Evolutionary conservation across 2,113 vertebrate genomes (phyloP), one percentile per base, ranked within the genome.

Genomic region (Rynchops niger): DNA sequence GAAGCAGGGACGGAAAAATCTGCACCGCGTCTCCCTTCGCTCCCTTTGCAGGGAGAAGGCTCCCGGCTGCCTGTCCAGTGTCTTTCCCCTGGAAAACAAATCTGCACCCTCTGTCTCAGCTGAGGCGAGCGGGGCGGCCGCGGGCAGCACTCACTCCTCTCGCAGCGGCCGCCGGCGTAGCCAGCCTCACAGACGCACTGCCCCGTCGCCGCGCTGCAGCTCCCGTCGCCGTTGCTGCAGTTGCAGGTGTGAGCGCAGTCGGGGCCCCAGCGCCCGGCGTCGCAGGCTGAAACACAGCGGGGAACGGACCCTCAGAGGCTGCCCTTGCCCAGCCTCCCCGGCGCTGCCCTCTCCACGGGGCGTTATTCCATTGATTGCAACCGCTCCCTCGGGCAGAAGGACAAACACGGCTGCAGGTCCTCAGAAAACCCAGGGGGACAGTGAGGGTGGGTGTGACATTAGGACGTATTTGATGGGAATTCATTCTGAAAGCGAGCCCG

Each of bases 181-280:
- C 99, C 99, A 0, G 99, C 98, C 53, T 99, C 98, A 3, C 99
- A 99, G 95, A 97, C 30, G 90, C 99, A 99, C 81, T 73, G 97
- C 8, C 99, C 99, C 0, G 95, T 99, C 96, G 84, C 40, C 0
- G 97, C 84, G 3, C 98, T 98, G 34, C 99, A 99, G 97, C 97
- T 98, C 63, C 99, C 98, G 0, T 98, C 98, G 29, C 98, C 81
- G 12, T 98, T 98, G 50, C 98, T 98, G 95, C 99, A 99, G 98
- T 99, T 96, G 66, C 99, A 99, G 74, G 80, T 0, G 86, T 97
- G 93, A 34, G 94, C 86, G 1, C 99, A 99, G 95, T 98, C 98
- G 0, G 94, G 94, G 2, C 99, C 99, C 99, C 99, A 99, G 93
- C 86, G 98, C 4, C 99, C 99, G 0, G 95, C 59, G 5, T 98